A percentile compares a stretch with the other conserved stretches of the same genome.
Conservation (phyloP, 2,113 vertebrate species). For the Pelecanus crispus region DNA sequence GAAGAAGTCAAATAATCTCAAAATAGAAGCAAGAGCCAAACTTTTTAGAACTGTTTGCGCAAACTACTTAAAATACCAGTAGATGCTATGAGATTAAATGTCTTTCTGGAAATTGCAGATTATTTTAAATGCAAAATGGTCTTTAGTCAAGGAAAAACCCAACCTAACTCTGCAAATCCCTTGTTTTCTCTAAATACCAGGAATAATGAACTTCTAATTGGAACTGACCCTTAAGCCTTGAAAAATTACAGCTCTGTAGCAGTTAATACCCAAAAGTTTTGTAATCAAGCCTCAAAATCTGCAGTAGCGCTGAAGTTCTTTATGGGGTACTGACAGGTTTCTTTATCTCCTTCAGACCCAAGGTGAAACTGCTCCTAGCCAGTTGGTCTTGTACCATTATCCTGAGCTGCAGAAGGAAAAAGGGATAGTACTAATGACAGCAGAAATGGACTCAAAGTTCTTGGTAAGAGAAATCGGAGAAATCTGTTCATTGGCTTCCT, state of each 20-base stretch:
- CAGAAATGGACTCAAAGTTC: conserved; percentile 88
- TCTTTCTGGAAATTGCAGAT: background rate
- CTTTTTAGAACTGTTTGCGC: background rate
- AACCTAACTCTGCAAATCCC: background rate
- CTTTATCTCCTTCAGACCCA: conserved; percentile 72
- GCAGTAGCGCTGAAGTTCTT: background rate
- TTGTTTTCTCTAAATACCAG: background rate
- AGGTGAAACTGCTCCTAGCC: conserved; percentile 86
- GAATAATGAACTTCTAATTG: background rate
- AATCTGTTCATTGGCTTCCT: background rate
- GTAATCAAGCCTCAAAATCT: background rate
- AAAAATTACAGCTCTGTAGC: background rate
- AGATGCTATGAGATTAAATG: background rate
- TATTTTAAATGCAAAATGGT: background rate
- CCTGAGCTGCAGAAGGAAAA: conserved; percentile 88
- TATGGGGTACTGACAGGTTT: background rate
- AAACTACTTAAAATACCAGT: background rate
- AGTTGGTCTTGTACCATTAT: conserved; percentile 92
- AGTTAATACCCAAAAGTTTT: background rate
- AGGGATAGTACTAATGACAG: conserved; percentile 92
- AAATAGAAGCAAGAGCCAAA: background rate
- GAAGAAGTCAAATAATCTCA: background rate
- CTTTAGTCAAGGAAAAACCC: background rate
- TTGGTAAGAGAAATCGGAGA: conserved; percentile 77
- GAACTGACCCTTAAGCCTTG: background rate